Evolutionary conservation across 2,888 invertebrate species (phyloP), one percentile per base, ranked within the genome.

Genomic region (Adelphocoris suturalis): DNA sequence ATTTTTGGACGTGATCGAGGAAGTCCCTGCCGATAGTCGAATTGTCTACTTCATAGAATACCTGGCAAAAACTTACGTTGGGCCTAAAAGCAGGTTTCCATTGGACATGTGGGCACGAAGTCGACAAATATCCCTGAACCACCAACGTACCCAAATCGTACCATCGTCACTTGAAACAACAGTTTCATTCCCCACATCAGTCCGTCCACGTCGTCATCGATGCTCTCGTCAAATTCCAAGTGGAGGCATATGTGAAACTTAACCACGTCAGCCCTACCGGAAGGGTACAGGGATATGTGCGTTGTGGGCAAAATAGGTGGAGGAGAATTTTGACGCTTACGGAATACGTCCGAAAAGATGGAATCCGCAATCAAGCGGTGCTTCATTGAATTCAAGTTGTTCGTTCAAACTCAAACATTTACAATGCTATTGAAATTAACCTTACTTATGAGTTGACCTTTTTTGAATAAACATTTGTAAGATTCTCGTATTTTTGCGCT

Each of bases 261-360:
- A 81, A 81, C 81, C 81, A 81, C n/a, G 81, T 9, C 47, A 46
- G 46, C 81, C 81, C 47, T 78, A 78, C 78, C 28, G 57, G 57
- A 85, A 57, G 57, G 57, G 57, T 57, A 61, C 28, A 5, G 85
- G 14, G 9, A 57, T 85, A 2, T 57, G 28, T 28, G 28, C 28
- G 3, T 57, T 85, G 61, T 85, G 61, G 57, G 85, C 57, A 28
- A 85, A 55, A 57, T 57, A 85, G 57, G 57, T 28, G 28, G 27
- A 27, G 16, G 85, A n/a, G 85, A 55, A 55, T 9, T 28, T 37
- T 57, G 37, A 85, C 57, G 27, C n/a, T 61, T 23, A 28, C 0
- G 61, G 85, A 85, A 37, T 85, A 85, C 61, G 61, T 85, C 57
- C 57, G 28, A 37, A 85, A 85, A 85, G 61, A 57, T 23, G 85